Conservation (phyloP, 2,797 vertebrate species). For the Linurgus olivaceus region DNA sequence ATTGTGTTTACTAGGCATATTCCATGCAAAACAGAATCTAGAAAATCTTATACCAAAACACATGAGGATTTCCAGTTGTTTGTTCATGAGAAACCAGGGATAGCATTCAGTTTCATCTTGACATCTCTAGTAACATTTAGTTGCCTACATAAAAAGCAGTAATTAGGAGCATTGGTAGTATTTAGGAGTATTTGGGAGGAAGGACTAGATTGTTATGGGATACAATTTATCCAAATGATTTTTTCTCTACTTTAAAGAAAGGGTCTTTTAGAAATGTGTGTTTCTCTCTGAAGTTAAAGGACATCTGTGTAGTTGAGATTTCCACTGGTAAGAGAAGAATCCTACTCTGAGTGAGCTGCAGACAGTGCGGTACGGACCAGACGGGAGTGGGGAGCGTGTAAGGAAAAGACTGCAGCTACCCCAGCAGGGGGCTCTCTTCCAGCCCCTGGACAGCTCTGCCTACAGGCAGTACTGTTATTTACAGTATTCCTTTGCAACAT, state of each 20-base stretch:
- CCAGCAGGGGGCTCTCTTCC: not conserved
- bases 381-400: not conserved
- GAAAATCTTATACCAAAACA: not conserved
- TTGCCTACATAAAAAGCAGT: not conserved
- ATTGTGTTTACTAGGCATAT: not conserved
- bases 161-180: not conserved
- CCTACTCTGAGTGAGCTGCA: not conserved
- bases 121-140: not conserved
- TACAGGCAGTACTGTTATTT: not conserved
- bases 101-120: not conserved
- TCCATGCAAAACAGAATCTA: not conserved
- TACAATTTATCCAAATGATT: not conserved
- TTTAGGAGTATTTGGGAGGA: not conserved
- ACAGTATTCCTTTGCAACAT: accelerated
- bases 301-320: not conserved
- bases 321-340: not conserved
- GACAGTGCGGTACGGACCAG: not conserved
- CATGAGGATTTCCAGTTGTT: not conserved
- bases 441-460: not conserved
- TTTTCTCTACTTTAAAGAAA: not conserved
- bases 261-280: not conserved
- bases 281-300: not conserved
- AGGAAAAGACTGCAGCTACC: too few relatives aligned
- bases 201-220: not conserved
- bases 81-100: not conserved